Evolutionary conservation across 30 jellyfish, hydroid and myxozoan genomes (phyloP).

Genomic region (Catostylus mosaicus): DNA sequence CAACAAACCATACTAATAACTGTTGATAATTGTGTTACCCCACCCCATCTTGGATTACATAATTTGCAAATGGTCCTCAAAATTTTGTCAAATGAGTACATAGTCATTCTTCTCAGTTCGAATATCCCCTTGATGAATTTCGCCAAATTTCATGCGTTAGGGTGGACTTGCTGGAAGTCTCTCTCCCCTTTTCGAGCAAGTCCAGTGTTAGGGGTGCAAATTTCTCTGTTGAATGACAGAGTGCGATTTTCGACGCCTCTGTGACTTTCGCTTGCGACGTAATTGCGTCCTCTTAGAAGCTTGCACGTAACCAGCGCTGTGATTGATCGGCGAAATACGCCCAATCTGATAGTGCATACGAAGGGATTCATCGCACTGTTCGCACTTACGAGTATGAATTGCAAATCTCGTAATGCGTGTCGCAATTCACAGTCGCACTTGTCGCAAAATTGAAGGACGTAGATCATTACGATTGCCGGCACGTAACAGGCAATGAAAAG

Average conservation of each 20-base stretch:
- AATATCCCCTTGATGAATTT: no score
- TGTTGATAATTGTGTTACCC: no score
- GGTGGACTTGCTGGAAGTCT: neutral
- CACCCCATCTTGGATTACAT: no score
- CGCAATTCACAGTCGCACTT: slow-evolving; percentile 71
- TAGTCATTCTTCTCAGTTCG: no score
- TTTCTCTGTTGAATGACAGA: neutral
- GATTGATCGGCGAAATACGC: slow-evolving; percentile 67
- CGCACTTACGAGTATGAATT: slow-evolving; percentile 67
- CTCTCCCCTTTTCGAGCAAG: neutral
- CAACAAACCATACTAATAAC: no score
- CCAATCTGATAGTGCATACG: slow-evolving; percentile 71
- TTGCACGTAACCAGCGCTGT: slow-evolving; percentile 27
- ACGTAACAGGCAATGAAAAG: slow-evolving; percentile 64
- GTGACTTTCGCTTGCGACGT: slow-evolving; percentile 6
- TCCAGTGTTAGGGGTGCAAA: neutral
- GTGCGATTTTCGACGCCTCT: neutral
- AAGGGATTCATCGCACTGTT: slow-evolving; percentile 90
- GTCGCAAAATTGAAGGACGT: slow-evolving; percentile 74
- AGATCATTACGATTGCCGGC: slow-evolving; percentile 82
- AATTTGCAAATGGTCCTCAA: no score
- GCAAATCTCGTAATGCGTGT: slow-evolving; percentile 81
- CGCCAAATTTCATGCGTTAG: neutral
- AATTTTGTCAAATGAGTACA: no score
- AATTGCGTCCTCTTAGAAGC: neutral